Base-by-base conservation (phyloP, 2,113 vertebrate genomes). In the Scomber scombrus region DNA sequence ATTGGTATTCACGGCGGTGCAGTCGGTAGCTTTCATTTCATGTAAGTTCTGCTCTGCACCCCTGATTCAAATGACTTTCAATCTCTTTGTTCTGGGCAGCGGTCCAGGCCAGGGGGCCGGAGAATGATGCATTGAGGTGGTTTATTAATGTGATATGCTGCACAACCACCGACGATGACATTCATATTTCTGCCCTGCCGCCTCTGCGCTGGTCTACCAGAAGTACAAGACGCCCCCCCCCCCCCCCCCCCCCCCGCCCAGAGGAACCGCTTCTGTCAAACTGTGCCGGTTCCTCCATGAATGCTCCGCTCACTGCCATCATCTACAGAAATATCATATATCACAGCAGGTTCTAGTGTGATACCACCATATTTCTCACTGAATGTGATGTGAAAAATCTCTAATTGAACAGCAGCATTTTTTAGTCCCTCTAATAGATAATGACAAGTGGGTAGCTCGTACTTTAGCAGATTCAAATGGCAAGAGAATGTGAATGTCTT, bases 31-130 rank as follows among this genome's bases (percentile, higher is more conserved):
- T 85, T 84, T 85, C 78, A 86, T 90, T 89, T 60, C 87, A 50
- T 77, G 72, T 76, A 78, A 88, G 85, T 86, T 90, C 84, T 88
- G 86, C 89, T 85, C 77, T 34, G 81, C 85, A 62, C 65, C 84
- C 64, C 71, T 34, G 85, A 88, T 90, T 89, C 71, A 80, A 90
- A 91, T 87, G 84, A 90, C 91, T 89, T 90, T 92, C 90, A 90
- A 90, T 88, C 89, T 90, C 91, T 94, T 85, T 88, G 89, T 92
- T 84, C 91, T 90, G 85, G 92, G 91, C 90, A 75, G 81, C 21
- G 80, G 79, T 89, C 92, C 90, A 90, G 87, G 71, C 74, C 78
- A 56, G 71, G 46, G 81, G 75, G 78, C 79, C 43, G 23, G 15
- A 63, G 86, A 78, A 66, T 85, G 86, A 91, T 77, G 87, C 91